phyloP scores from a whole-genome alignment of 2,113 vertebrate species.

The Peucedramus taeniatus region DNA sequence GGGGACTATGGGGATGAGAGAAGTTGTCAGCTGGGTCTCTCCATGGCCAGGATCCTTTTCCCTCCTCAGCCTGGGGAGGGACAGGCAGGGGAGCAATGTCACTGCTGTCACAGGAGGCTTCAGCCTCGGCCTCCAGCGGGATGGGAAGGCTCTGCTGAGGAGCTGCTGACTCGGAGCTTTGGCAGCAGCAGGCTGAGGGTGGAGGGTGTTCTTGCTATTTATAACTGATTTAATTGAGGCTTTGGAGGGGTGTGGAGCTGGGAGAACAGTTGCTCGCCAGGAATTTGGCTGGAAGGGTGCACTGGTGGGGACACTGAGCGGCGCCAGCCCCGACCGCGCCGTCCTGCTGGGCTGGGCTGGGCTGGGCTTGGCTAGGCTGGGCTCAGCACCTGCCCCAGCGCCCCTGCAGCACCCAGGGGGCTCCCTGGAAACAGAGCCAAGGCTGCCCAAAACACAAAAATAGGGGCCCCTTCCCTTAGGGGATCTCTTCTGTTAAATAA shows the following conservation, averaged over 20 bases:
- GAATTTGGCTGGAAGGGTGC: constrained; percentile 17
- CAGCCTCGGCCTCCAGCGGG: not conserved
- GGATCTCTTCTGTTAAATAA: not conserved
- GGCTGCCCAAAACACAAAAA: not conserved
- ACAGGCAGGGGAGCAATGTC: not conserved
- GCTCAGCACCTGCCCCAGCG: not conserved
- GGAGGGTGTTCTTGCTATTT: constrained; percentile 18
- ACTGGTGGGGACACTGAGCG: accelerated
- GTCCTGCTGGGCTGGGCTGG: not conserved
- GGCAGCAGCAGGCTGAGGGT: not conserved
- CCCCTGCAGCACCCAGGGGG: not conserved
- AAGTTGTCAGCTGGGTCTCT: not conserved
- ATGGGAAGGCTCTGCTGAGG: not conserved
- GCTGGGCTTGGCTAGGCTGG: not conserved
- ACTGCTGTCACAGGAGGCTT: not conserved
- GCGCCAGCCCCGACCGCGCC: not conserved
- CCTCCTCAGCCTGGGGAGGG: not conserved
- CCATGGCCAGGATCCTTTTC: accelerated
- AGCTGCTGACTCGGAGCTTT: not conserved
- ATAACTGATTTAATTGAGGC: constrained; percentile 19
- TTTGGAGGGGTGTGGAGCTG: not conserved
- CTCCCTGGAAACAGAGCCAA: not conserved
- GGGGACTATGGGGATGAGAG: not conserved
- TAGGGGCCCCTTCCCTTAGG: not conserved
- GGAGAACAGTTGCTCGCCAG: not conserved